Percentiles rank a stretch among this genome's conserved stretches.
phyloP scores from a whole-genome alignment of 2,797 vertebrate species.

The Atherinosoma microstoma region DNA sequence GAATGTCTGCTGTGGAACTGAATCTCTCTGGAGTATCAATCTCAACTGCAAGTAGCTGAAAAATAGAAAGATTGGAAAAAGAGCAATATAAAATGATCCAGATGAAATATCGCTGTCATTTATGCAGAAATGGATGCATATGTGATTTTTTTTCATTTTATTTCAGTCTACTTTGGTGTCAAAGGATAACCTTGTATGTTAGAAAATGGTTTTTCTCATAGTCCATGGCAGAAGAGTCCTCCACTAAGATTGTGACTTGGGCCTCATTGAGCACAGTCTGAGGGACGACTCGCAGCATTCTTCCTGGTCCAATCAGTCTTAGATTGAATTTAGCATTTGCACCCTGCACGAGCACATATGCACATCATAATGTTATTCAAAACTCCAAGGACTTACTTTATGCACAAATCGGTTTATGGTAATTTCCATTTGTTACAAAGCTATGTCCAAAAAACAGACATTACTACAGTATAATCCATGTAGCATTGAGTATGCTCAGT shows the following conservation, averaged over 20 bases:
- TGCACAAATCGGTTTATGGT: conserved; percentile 42
- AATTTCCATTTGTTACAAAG: conserved; percentile 47
- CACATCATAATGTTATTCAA: conserved; percentile 19
- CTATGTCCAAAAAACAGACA: conserved; percentile 17
- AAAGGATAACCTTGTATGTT: conserved; percentile 84
- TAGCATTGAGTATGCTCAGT: conserved; percentile 37
- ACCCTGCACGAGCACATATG: conserved; percentile 81
- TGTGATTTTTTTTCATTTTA: neutral
- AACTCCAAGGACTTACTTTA: conserved; percentile 18
- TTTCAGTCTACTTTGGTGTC: neutral
- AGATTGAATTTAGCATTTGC: conserved; percentile 97
- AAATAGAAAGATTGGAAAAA: neutral
- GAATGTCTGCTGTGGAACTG: conserved; percentile 93
- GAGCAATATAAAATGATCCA: neutral
- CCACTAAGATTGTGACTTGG: conserved; percentile 95
- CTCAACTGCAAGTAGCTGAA: conserved; percentile 93
- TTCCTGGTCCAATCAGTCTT: conserved; percentile 88
- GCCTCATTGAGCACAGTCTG: conserved; percentile 96
- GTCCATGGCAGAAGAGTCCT: conserved; percentile 94
- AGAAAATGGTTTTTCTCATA: conserved; percentile 91
- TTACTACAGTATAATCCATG: conserved; percentile 41
- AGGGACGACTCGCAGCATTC: conserved; percentile 92
- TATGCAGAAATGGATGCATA: neutral
- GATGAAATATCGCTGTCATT: neutral
- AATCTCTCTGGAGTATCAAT: conserved; percentile 94